Evolutionary conservation across 2,797 vertebrate species (phyloP).

Genomic region (Gymnoscopelus microlampas): DNA sequence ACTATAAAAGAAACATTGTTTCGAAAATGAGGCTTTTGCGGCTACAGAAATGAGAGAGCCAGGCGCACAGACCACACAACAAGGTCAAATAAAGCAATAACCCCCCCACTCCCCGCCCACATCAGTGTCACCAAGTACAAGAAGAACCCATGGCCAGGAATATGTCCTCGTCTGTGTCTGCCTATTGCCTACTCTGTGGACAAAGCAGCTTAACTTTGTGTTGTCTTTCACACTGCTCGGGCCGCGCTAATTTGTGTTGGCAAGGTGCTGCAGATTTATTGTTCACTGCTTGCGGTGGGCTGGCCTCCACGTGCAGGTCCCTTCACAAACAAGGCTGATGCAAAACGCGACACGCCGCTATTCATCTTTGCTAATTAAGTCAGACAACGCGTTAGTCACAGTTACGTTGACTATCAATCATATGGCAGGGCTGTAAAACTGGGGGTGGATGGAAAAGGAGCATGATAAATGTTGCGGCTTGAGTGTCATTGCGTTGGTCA

Average conservation of each 20-base stretch:
- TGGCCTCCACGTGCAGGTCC: slow-evolving; percentile 32
- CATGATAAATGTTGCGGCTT: slow-evolving; percentile 61
- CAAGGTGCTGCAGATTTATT: slow-evolving; percentile 50
- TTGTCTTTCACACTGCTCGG: slow-evolving; percentile 52
- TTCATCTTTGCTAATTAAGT: slow-evolving; percentile 78
- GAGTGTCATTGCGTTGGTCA: slow-evolving; percentile 43
- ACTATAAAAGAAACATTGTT: too few species aligned
- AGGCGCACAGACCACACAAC: neutral
- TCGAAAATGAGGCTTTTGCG: too few species aligned
- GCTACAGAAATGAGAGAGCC: neutral
- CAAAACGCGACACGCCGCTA: slow-evolving; percentile 44
- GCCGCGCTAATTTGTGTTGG: slow-evolving; percentile 45
- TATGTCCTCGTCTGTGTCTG: neutral
- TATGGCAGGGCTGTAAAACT: slow-evolving; percentile 44
- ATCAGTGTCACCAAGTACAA: too few species aligned
- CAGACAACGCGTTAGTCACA: slow-evolving; percentile 74
- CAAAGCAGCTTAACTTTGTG: slow-evolving; percentile 46
- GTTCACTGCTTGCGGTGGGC: slow-evolving; percentile 49
- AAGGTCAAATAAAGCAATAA: neutral
- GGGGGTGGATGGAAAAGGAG: slow-evolving; percentile 44
- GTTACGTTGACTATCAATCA: slow-evolving; percentile 76
- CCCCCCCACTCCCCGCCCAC: too few species aligned
- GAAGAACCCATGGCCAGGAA: too few species aligned
- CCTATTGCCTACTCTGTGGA: neutral
- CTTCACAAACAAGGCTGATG: slow-evolving; percentile 58